A percentile compares a stretch with the other conserved stretches of the same genome.
These are phyloP conservation scores for Megaceryle maxima DNA, from an alignment of 2,113 vertebrate genomes.

Conservation along the genomic window DNA sequence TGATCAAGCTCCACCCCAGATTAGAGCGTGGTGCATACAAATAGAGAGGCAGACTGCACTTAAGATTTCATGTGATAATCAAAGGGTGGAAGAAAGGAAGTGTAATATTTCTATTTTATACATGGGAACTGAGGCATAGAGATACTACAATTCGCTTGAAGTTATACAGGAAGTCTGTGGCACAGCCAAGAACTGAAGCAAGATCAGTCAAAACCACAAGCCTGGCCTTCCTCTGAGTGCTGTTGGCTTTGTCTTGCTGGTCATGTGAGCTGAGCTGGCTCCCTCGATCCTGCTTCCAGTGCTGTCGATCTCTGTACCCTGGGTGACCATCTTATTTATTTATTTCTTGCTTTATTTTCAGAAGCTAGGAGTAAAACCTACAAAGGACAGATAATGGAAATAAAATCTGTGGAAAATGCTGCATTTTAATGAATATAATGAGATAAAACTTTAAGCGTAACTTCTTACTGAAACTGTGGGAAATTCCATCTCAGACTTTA, in stretches of 20 bases:
- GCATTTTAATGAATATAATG: neutral
- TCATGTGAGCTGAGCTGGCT: constrained; percentile 23
- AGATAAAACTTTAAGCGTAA: neutral
- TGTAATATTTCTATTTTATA: neutral
- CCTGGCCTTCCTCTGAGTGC: constrained; percentile 27
- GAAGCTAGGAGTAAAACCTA: neutral
- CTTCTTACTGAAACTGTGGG: neutral
- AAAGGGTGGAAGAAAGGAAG: neutral
- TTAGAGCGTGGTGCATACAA: neutral
- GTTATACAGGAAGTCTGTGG: constrained; percentile 34
- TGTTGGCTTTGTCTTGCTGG: constrained; percentile 12
- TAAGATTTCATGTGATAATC: neutral
- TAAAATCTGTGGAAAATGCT: neutral
- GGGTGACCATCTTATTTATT: neutral
- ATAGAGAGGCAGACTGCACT: neutral
- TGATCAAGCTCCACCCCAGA: neutral
- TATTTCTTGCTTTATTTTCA: neutral
- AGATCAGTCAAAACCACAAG: constrained; percentile 28
- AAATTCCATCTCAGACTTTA: neutral
- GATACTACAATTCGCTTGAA: neutral
- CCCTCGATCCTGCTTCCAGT: neutral
- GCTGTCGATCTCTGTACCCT: neutral
- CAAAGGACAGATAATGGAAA: neutral
- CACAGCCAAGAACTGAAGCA: constrained; percentile 18
- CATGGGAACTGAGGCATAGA: neutral